Evolutionary conservation across 2,797 vertebrate genomes (phyloP), one percentile per base, ranked within the genome.

Genomic region (Phaenicophaeus curvirostris): DNA sequence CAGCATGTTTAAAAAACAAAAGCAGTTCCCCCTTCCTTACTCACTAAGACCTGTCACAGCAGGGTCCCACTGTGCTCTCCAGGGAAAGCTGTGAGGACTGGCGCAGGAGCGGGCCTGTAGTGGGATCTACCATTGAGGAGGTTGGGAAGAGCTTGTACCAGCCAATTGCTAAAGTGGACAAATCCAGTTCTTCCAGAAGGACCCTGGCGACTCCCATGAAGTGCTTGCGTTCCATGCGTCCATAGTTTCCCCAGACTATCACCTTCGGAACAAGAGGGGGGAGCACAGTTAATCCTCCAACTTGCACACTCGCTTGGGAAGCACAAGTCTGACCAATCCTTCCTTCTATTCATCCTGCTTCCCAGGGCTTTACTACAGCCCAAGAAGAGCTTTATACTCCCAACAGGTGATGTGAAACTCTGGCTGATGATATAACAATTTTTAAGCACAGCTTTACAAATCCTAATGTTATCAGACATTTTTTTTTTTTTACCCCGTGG

Each of bases 71-170:
- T 92, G 99, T 99, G 98, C 99, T 99, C 98, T 99, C 99, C 95
- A 99, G 97, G 77, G 99, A 99, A 97, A 99, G 98, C 97, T 99
- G 99, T 28, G 99, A 99, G n/a, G 99, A 99, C 97, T 99, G 99
- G 69, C 99, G 99, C 81, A 99, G 98, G 85, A 99, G 98, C 0
- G 99, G 99, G 46, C 98, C 98, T 84, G 99, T 98, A 5, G 98
- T 98, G 27, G 99, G 99, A 97, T 99, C 99, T 92, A 99, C 99
- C 99, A 99, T 99, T 6, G 99, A 99, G 93, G 99, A 99, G 93
- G 99, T 99, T 71, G 99, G 99, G 97, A 99, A 99, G 88, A 99
- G 98, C 98, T 99, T 99, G 98, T 99, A 99, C 99, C 99, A 99
- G 96, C 99, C 99, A 57, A 99, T 99, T 31, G 99, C 99, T 97